Evolutionary conservation across 2,797 vertebrate species (phyloP).

Genomic region (Lemur catta): DNA sequence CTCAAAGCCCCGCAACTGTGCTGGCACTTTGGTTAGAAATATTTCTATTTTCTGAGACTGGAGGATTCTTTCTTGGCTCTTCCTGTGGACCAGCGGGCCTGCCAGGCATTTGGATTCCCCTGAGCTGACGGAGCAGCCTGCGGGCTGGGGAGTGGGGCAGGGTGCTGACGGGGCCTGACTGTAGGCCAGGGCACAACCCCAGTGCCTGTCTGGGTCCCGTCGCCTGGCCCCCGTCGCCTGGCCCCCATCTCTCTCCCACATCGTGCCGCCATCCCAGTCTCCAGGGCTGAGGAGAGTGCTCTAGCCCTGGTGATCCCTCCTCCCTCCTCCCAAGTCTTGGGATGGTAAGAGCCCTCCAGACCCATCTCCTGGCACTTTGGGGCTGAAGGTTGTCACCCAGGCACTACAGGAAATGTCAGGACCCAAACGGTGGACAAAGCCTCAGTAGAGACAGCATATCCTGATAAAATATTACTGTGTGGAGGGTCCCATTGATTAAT

Average conservation of each 20-base stretch:
- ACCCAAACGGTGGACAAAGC: not conserved
- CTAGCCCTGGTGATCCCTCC: not conserved
- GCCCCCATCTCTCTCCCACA: no score
- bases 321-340: fast-evolving
- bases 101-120: not conserved
- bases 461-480: not conserved
- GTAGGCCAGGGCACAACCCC: not conserved
- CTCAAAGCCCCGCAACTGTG: not conserved
- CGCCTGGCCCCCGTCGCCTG: not conserved
- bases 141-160: not conserved
- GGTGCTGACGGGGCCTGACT: not conserved
- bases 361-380: no score
- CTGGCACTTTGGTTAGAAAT: not conserved
- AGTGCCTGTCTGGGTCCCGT: not conserved
- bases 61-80: not conserved
- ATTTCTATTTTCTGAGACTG: not conserved
- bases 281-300: not conserved
- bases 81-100: no score
- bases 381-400: not conserved
- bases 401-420: not conserved
- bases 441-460: not conserved
- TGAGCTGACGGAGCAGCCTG: not conserved
- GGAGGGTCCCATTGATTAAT: not conserved
- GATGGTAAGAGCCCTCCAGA: not conserved
- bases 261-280: no score